These are phyloP conservation scores for Carcina quercana DNA, from an alignment of 2,888 invertebrate genomes.

Conservation along the genomic window DNA sequence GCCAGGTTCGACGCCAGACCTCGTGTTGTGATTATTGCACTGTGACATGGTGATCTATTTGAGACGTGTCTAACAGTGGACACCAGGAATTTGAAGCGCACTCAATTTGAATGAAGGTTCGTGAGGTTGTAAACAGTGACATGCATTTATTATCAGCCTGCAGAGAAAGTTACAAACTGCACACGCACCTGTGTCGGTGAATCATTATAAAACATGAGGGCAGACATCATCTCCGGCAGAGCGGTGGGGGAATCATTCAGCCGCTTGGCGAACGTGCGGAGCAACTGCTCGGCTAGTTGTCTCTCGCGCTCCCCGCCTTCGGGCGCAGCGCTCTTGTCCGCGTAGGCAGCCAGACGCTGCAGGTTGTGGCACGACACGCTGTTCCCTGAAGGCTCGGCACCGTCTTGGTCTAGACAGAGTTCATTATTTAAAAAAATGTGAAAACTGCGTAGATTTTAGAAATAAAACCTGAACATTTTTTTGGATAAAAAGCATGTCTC, in stretches of 20 bases:
- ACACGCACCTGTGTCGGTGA: conserved; percentile 81
- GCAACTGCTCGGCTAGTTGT: conserved; percentile 75
- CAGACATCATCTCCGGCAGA: conserved; percentile 85
- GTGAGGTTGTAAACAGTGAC: no score
- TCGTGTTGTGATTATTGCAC: no score
- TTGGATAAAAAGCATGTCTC: no score
- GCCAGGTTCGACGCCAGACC: no score
- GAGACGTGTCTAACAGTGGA: no score
- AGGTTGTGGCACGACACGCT: conserved; percentile 90
- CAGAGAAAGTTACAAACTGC: no score
- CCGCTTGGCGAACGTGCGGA: conserved; percentile 76
- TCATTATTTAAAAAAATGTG: background rate
- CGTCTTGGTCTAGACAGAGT: conserved; percentile 86
- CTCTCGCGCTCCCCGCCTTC: conserved; percentile 50
- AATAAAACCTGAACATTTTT: background rate
- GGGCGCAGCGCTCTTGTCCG: conserved; percentile 64
- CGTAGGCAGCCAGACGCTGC: conserved; percentile 81
- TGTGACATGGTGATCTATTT: no score
- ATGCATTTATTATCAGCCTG: no score
- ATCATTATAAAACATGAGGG: conserved; percentile 79
- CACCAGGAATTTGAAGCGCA: no score
- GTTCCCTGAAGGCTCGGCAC: conserved; percentile 95
- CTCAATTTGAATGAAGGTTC: no score
- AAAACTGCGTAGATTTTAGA: background rate
- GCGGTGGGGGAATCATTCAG: conserved; percentile 79